phyloP scores from a whole-genome alignment of 2,797 vertebrate genomes.

The Phoebastria nigripes region DNA sequence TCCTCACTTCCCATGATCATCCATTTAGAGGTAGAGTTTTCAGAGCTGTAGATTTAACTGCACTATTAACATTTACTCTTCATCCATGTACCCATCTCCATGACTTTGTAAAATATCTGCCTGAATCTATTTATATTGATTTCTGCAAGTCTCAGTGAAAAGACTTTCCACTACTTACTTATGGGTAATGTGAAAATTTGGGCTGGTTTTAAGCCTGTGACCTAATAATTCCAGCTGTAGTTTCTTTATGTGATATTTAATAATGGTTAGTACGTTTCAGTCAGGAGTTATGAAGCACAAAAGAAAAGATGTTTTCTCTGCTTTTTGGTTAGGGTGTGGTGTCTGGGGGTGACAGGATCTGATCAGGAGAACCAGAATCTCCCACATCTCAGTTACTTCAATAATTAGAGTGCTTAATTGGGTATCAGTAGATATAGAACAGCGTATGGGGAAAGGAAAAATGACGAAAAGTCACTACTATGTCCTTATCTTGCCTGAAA shows the following conservation, averaged over 20 bases:
- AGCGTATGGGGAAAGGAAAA: neutral
- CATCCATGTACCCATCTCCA: neutral
- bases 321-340: neutral
- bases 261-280: neutral
- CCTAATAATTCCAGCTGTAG: neutral
- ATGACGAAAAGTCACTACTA: neutral
- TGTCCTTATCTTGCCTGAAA: neutral
- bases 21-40: neutral
- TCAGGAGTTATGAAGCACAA: neutral
- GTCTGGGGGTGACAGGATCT: neutral
- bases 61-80: neutral
- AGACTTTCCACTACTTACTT: neutral
- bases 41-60: neutral
- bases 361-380: neutral
- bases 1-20: neutral
- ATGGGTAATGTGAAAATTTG: neutral
- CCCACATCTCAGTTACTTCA: neutral
- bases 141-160: neutral
- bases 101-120: neutral
- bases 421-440: neutral
- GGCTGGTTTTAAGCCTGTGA: neutral
- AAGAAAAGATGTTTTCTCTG: neutral
- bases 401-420: neutral
- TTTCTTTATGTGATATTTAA: neutral
- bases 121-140: neutral